Conservation (phyloP, 2,888 invertebrate genomes). For the Volucella inflata region DNA sequence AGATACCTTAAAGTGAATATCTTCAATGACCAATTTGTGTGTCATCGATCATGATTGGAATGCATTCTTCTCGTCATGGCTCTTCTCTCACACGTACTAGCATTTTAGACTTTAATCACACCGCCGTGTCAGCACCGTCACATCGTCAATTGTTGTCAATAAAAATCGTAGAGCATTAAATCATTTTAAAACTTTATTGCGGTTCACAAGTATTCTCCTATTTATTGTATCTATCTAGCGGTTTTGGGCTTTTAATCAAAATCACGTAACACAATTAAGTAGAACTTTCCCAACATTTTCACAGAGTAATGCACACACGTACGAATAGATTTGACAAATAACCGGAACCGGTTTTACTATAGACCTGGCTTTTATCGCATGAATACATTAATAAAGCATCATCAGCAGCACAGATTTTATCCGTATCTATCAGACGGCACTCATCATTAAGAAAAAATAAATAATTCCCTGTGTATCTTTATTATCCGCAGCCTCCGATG, state of each 20-base stretch:
- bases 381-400: conserved; percentile 15
- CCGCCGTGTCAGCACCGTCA: background rate
- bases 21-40: conserved; percentile 8
- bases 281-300: background rate
- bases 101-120: conserved; percentile 8
- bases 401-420: no score
- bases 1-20: background rate
- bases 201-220: conserved; percentile 6
- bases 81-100: background rate
- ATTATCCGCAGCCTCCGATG: conserved; percentile 20
- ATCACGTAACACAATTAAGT: conserved; percentile 16
- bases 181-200: conserved; percentile 17
- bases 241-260: conserved; percentile 6
- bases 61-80: background rate
- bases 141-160: background rate
- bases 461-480: conserved; percentile 14
- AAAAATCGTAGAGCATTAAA: conserved; percentile 4
- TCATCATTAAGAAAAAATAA: conserved; percentile 1
- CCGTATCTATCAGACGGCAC: no score
- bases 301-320: background rate
- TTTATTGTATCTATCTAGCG: conserved; percentile 13
- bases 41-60: conserved; percentile 1
- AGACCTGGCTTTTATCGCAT: conserved; percentile 7
- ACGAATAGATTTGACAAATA: conserved; percentile 20
- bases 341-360: conserved; percentile 46